A percentile compares a stretch with the other conserved stretches of the same genome.
Evolutionary conservation across 2,888 invertebrate genomes (phyloP).

Genomic region (Phyllotreta cruciferae): DNA sequence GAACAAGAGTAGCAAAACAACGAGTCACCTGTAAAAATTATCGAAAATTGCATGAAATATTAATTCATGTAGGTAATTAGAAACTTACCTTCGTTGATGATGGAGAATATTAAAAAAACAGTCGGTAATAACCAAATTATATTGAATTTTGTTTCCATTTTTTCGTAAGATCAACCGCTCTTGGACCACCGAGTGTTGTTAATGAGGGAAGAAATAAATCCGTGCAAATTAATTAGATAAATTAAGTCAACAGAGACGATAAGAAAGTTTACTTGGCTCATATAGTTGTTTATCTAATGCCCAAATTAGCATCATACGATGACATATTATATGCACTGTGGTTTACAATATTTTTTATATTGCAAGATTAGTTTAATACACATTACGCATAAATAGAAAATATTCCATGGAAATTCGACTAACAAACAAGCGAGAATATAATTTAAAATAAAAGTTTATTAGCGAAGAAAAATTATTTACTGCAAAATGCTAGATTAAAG

Average conservation of each 20-base stretch:
- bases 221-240: neutral
- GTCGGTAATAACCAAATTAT: conserved; percentile 1
- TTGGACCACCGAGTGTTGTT: neutral
- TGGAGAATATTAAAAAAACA: neutral
- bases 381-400: no score
- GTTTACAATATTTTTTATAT: no score
- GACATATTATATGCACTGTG: no score
- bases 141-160: neutral
- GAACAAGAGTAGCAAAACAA: conserved; percentile 13
- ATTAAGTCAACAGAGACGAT: neutral
- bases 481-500: neutral
- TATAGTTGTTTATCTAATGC: neutral
- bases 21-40: conserved; percentile 7
- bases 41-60: neutral
- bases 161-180: neutral
- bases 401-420: no score
- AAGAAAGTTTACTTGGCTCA: conserved; percentile 1
- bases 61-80: neutral
- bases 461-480: no score
- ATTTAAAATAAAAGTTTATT: no score
- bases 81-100: neutral
- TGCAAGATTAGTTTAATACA: no score
- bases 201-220: no score
- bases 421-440: no score
- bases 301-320: neutral